Conservation (phyloP, 2,888 invertebrate genomes). For the Tetragnatha montana region DNA sequence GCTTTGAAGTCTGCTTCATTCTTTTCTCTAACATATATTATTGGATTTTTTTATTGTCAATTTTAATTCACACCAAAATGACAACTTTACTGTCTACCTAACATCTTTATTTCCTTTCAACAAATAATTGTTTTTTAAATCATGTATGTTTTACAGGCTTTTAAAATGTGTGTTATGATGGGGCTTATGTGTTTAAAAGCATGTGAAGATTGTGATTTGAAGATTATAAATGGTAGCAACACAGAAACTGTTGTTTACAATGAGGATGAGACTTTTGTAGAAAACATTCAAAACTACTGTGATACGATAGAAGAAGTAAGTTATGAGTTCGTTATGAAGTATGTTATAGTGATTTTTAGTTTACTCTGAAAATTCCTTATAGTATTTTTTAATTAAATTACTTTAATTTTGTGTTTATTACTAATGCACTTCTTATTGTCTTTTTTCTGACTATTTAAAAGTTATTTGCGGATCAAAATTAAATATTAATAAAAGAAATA, state of each 20-base stretch:
- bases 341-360: neutral
- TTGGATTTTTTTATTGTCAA: too few species aligned
- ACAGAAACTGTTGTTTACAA: neutral
- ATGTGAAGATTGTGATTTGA: conserved; percentile 75
- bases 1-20: too few species aligned
- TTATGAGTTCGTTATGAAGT: neutral
- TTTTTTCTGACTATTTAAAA: neutral
- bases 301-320: conserved; percentile 14
- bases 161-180: conserved; percentile 76
- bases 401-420: neutral
- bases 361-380: neutral
- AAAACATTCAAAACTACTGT: conserved; percentile 19
- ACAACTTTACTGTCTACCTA: too few species aligned
- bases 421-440: neutral
- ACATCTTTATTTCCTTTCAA: too few species aligned
- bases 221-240: conserved; percentile 4
- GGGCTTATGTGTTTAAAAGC: conserved; percentile 77
- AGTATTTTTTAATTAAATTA: neutral
- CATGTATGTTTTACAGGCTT: conserved; percentile 73
- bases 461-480: neutral
- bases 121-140: too few species aligned
- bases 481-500: neutral
- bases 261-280: conserved; percentile 30
- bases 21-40: too few species aligned
- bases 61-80: too few species aligned